A percentile compares a stretch with the other conserved stretches of the same genome.
Evolutionary conservation across 2,113 vertebrate species (phyloP).

Genomic region (Phycodurus eques): DNA sequence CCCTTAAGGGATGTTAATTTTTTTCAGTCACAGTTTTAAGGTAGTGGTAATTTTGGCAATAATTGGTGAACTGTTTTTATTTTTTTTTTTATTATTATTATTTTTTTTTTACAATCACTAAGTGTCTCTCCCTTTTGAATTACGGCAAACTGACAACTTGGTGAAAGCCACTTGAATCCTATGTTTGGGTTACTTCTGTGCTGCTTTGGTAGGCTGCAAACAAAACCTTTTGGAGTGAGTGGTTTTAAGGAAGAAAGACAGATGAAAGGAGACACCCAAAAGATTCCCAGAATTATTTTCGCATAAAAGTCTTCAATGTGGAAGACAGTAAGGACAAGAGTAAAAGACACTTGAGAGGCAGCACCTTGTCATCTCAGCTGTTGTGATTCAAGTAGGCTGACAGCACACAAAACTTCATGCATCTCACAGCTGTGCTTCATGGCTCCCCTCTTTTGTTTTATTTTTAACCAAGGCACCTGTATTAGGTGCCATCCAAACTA

Average conservation of each 20-base stretch:
- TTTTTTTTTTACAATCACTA: neutral
- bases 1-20: conserved; percentile 27
- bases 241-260: conserved; percentile 27
- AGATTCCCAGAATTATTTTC: conserved; percentile 7
- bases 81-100: conserved; percentile 5
- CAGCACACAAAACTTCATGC: conserved; percentile 70
- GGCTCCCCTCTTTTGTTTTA: conserved; percentile 63
- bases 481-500: conserved; percentile 48
- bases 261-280: conserved; percentile 13
- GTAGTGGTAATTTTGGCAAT: neutral
- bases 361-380: conserved; percentile 82
- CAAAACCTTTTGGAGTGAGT: conserved; percentile 37
- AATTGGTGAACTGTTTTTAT: neutral
- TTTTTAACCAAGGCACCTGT: conserved; percentile 75
- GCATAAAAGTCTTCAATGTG: conserved; percentile 19
- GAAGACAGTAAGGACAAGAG: conserved; percentile 25
- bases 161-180: conserved; percentile 21
- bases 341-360: conserved; percentile 32
- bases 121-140: conserved; percentile 17
- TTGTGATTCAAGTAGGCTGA: conserved; percentile 77
- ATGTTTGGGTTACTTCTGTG: conserved; percentile 25
- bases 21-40: neutral
- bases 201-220: conserved; percentile 39
- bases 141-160: conserved; percentile 25
- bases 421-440: conserved; percentile 80